Base-by-base conservation (phyloP, 2,888 invertebrate species). In the Iphiclides podalirius region DNA sequence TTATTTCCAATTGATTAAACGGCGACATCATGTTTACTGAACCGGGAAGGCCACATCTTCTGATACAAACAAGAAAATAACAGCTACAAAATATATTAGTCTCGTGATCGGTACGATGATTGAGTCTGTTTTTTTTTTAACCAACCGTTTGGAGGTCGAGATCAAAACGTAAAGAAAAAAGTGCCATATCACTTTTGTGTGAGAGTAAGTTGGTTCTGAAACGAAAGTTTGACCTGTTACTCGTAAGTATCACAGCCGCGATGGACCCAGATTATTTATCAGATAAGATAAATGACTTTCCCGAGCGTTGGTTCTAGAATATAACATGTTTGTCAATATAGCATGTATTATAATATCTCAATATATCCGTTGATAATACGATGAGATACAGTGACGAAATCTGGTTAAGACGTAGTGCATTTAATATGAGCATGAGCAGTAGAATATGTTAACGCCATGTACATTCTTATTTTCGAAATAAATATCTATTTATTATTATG, bases 211-310 rank as follows among this genome's bases (percentile, higher is more conserved):
- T n/a, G 13, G 33, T 34, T 34, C 40, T 50, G 44, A 50, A 50
- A 50, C 40, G 49, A 50, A 50, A 44, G 49, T 44, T 28, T 34
- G 43, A 50, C 44, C 44, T 44, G 44, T 50, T 34, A 34, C 20
- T 13, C 28, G 49, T 12, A 50, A 50, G 49, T 50, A 39, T 44
- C 49, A 44, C 49, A 31, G 31, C n/a, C 28, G 44, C 16, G 49
- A 28, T 44, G 39, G 39, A 44, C 44, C 15, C 26, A 33, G 44
- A 40, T 44, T 43, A 28, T 50, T 39, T 44, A 50, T 44, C 49
- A 50, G 49, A 50, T 50, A 50, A 39, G 49, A 50, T 50, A 39
- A 17, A 40, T 39, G 39, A 31, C 20, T n/a, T 13, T 20, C 13
- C 37, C 8, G 36, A 36, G 33, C 6, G 20, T 20, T 14, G 14